A percentile compares a stretch with the other conserved stretches of the same genome.
Evolutionary conservation across 2,113 vertebrate genomes (phyloP).

Genomic region (Brevimyrus niger): DNA sequence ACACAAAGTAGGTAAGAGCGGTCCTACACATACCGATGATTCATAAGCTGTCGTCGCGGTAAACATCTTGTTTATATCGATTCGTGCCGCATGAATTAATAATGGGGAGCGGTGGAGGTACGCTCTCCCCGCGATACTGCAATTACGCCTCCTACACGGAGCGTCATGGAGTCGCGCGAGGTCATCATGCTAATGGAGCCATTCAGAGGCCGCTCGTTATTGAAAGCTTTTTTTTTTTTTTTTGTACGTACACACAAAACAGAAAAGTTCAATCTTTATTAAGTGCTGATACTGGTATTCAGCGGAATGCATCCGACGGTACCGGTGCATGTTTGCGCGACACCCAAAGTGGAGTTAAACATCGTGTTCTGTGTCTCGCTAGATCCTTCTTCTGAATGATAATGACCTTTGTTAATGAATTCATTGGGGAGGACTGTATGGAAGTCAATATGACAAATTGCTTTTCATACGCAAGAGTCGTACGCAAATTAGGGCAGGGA

Average conservation of each 20-base stretch:
- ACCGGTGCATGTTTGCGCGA: background rate
- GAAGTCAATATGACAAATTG: slow-evolving; percentile 11
- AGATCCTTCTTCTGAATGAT: background rate
- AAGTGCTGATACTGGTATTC: background rate
- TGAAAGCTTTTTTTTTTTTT: slow-evolving; percentile 1
- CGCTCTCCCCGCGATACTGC: background rate
- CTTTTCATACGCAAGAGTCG: background rate
- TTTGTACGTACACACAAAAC: background rate
- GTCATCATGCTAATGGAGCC: background rate
- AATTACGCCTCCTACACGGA: slow-evolving; percentile 11
- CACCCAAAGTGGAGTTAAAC: background rate
- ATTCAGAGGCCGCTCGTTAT: background rate
- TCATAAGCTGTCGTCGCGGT: background rate
- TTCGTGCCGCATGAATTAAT: background rate
- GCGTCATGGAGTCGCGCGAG: background rate
- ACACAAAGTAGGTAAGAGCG: slow-evolving; percentile 1
- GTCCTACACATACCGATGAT: background rate
- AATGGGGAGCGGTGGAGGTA: background rate
- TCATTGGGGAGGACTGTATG: background rate
- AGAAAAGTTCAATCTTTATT: background rate
- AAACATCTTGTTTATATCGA: slow-evolving; percentile 8
- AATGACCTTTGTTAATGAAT: slow-evolving; percentile 8
- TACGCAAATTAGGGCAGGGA: background rate
- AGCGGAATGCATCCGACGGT: background rate
- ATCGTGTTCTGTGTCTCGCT: background rate